Percentiles rank a stretch among this genome's conserved stretches.
phyloP scores from a whole-genome alignment of 1,140 invertebrate genomes.

The Macrobrachium rosenbergii region DNA sequence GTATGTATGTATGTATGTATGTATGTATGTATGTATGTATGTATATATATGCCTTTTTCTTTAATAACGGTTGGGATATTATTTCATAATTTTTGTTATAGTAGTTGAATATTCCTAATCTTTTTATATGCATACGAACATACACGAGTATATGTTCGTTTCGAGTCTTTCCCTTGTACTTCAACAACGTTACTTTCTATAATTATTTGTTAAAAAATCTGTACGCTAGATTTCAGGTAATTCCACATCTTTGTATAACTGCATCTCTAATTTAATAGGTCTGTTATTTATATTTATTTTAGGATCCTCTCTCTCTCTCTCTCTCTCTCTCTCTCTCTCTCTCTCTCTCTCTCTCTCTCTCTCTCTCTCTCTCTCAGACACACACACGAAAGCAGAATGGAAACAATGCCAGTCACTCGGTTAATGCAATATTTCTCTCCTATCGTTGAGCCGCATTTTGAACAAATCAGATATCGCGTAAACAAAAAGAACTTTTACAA shows the following conservation, averaged over 20 bases:
- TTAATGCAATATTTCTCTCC: neutral
- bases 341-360: neutral
- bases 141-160: too few species aligned
- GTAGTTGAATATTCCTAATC: neutral
- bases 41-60: neutral
- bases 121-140: neutral
- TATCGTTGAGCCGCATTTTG: too few species aligned
- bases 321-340: neutral
- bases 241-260: neutral
- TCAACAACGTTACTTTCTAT: neutral
- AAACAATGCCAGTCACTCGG: constrained; percentile 9
- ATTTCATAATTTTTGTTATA: too few species aligned
- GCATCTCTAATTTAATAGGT: too few species aligned
- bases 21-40: neutral
- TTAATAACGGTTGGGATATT: too few species aligned
- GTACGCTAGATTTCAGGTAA: neutral
- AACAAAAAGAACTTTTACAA: too few species aligned
- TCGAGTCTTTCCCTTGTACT: too few species aligned
- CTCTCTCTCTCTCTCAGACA: too few species aligned
- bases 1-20: neutral
- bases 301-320: too few species aligned
- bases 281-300: neutral
- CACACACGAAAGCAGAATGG: neutral
- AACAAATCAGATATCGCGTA: too few species aligned
- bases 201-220: neutral